These are phyloP conservation scores for Sabellastarte sp. DNA, from an alignment of 2,888 invertebrate species.

Conservation along the genomic window DNA sequence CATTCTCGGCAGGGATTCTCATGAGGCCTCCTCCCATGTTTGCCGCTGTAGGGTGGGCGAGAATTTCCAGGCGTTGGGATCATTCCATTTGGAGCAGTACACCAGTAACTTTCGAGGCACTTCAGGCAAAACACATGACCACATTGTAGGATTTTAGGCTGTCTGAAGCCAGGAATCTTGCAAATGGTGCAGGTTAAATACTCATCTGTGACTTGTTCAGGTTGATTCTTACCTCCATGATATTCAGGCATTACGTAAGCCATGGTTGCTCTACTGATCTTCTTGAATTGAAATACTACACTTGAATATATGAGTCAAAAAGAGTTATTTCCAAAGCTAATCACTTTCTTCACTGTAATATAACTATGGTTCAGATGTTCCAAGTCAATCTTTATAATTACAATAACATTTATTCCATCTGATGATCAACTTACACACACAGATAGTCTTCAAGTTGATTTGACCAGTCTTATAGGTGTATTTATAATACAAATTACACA, in stretches of 20 bases:
- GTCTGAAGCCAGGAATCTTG: constrained; percentile 18
- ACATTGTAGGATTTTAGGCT: constrained; percentile 21
- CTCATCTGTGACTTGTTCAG: constrained; percentile 27
- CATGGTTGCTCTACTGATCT: neutral
- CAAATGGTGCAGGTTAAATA: constrained; percentile 23
- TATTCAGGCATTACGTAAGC: neutral
- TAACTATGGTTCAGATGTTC: too few relatives aligned
- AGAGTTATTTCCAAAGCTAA: too few relatives aligned
- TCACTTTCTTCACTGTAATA: too few relatives aligned
- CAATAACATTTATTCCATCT: too few relatives aligned
- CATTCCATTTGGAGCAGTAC: neutral
- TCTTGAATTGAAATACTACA: too few relatives aligned
- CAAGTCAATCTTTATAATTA: too few relatives aligned
- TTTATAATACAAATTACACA: too few relatives aligned
- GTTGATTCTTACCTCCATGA: constrained; percentile 12
- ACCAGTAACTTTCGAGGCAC: constrained; percentile 14
- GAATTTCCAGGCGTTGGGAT: neutral
- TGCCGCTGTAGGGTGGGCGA: neutral
- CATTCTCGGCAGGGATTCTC: neutral
- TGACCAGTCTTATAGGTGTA: too few relatives aligned
- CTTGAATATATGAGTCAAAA: too few relatives aligned
- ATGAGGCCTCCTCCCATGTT: neutral
- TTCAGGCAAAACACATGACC: constrained; percentile 23
- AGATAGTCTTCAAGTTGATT: too few relatives aligned
- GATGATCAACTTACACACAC: too few relatives aligned